Base-by-base conservation (phyloP, 2,797 vertebrate species). In the Taeniopygia guttata region DNA sequence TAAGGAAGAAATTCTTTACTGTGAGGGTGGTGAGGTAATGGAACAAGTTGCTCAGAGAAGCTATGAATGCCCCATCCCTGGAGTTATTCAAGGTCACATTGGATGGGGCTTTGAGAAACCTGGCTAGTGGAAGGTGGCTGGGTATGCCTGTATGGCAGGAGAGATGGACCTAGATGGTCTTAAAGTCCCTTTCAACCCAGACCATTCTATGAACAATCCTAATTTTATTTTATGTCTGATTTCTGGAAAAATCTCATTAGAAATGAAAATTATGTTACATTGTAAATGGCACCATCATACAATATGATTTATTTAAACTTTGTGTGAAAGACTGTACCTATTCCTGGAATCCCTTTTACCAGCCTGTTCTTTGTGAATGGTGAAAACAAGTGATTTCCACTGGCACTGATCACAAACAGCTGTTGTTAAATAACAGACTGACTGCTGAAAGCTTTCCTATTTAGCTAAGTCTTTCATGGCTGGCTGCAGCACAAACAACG, bases 361-460 rank as follows among this genome's bases (percentile, higher is more conserved):
- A 94, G 77, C 59, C 59, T 86, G 63, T 79, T 93, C 74, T 79
- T 86, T 92, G 66, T 3, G 2, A 69, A 90, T 86, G 80, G 45
- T 91, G 70, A 88, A 95, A 96, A 91, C 83, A 94, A 95, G 79
- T 78, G 87, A 93, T 95, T 95, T 95, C 69, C 84, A 40, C 85
- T 96, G 95, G 94, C 94, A 96, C 74, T 48, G 83, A 94, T 84
- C 80, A 90, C 82, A 94, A 96, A 93, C 94, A 96, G 91, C 92
- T 96, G 95, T 55, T 94, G 89, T 74, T 93, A 94, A 94, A 91
- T 86, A 92, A 88, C 59, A 90, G 69, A 30, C 85, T 68, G 68
- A 87, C 79, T 95, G 89, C 74, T 91, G 76, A 84, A 86, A 91
- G 87, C 83, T 93, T 82, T 87, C 58, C 59, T 70, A 34, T 82